Evolutionary conservation across 2,113 vertebrate species (phyloP).

Genomic region (Grantiella picta): DNA sequence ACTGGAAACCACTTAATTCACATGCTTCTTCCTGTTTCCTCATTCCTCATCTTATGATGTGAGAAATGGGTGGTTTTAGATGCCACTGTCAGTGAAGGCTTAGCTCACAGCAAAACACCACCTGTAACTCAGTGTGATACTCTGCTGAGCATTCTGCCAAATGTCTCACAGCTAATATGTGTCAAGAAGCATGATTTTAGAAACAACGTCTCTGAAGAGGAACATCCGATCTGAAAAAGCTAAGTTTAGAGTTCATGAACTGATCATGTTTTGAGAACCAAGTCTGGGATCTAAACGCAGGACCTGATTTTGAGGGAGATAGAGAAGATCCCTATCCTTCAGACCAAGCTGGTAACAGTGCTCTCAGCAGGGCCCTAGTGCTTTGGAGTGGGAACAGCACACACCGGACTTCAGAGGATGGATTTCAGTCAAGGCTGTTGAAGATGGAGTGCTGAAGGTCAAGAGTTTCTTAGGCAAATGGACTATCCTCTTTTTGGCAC

Average conservation of each 20-base stretch:
- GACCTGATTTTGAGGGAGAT: not conserved
- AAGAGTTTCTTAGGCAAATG: not conserved
- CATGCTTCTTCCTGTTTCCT: not conserved
- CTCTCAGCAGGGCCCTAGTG: not conserved
- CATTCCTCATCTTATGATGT: not conserved
- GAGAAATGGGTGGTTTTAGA: not conserved
- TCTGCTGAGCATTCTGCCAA: accelerated
- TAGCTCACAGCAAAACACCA: accelerated
- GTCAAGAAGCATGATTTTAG: not conserved
- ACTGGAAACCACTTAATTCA: not conserved
- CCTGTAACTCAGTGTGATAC: accelerated
- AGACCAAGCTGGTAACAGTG: accelerated
- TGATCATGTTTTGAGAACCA: not conserved
- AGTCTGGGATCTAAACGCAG: not conserved
- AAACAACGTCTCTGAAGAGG: not conserved
- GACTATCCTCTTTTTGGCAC: not conserved
- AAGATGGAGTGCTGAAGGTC: not conserved
- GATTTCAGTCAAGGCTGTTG: not conserved
- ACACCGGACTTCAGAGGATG: accelerated
- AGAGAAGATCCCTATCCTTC: not conserved
- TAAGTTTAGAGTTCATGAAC: not conserved
- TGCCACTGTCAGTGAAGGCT: accelerated
- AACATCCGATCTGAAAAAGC: not conserved
- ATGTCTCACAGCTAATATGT: accelerated
- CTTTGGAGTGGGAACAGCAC: not conserved